Conservation (phyloP, 1,140 invertebrate species). For the Lucilia cuprina region DNA sequence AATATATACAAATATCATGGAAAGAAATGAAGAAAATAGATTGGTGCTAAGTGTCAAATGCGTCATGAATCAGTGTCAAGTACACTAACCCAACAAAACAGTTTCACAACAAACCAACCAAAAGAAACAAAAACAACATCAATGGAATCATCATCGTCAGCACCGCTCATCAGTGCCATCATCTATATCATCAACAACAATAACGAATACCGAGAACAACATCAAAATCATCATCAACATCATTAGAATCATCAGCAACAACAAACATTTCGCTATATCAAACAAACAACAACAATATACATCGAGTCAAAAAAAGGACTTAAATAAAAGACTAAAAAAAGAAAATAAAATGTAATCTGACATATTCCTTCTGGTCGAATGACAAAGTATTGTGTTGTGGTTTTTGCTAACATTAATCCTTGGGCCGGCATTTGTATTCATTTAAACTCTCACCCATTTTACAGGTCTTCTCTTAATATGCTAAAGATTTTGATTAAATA, state of each 20-base stretch:
- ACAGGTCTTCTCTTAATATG: conserved; percentile 12
- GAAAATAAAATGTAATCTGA: conserved; percentile 24
- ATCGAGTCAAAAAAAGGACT: not conserved
- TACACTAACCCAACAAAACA: not conserved
- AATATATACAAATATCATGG: not conserved
- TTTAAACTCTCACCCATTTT: not conserved
- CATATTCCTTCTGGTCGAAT: conserved; percentile 34
- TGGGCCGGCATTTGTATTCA: not conserved
- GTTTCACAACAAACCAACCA: not conserved
- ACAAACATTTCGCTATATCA: not conserved
- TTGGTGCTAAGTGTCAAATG: conserved; percentile 32
- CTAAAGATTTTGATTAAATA: conserved; percentile 32
- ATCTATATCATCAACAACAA: not conserved
- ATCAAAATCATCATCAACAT: not conserved
- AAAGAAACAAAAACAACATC: not conserved
- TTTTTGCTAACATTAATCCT: conserved; percentile 19
- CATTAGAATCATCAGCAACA: not conserved
- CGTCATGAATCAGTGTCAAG: conserved; percentile 34
- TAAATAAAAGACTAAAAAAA: not conserved
- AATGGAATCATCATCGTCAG: not conserved
- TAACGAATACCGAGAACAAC: not conserved
- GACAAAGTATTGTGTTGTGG: conserved; percentile 31
- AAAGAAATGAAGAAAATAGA: conserved; percentile 2
- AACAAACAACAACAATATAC: not conserved
- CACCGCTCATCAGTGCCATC: not conserved